phyloP scores from a whole-genome alignment of 2,888 invertebrate genomes.

The Hirtodrosophila histrioides region DNA sequence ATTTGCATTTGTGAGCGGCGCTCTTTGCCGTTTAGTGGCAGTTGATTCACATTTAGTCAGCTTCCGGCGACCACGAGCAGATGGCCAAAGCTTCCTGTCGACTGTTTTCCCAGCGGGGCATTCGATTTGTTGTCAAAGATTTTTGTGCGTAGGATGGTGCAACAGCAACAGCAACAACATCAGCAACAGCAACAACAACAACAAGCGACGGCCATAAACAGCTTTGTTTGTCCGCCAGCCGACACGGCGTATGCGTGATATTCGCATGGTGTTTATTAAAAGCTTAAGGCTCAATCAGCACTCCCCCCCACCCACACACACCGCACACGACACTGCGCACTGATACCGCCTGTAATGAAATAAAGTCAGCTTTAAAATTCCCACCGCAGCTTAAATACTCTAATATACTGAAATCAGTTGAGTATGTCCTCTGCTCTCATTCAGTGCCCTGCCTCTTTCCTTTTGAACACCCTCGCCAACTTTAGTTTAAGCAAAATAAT shows the following conservation, averaged over 20 bases:
- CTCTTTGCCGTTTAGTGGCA: neutral
- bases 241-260: constrained; percentile 49
- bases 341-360: no score
- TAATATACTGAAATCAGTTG: no score
- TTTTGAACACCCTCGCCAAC: no score
- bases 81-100: constrained; percentile 12
- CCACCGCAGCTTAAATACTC: no score
- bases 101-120: constrained; percentile 39
- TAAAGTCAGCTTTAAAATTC: no score
- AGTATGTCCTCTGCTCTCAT: no score
- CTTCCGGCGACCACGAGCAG: neutral
- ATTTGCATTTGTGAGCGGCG: neutral
- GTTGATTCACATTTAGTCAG: neutral
- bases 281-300: constrained; percentile 52
- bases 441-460: no score
- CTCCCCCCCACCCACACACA: constrained; percentile 5
- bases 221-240: constrained; percentile 23
- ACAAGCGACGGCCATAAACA: neutral
- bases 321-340: neutral
- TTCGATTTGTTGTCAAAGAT: constrained; percentile 40
- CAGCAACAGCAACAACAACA: neutral
- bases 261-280: constrained; percentile 50
- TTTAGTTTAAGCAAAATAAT: no score
- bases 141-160: constrained; percentile 17
- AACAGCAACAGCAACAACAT: constrained; percentile 16